These are phyloP conservation scores for Orchestia grillus DNA, from an alignment of 1,140 invertebrate genomes.

Conservation along the genomic window DNA sequence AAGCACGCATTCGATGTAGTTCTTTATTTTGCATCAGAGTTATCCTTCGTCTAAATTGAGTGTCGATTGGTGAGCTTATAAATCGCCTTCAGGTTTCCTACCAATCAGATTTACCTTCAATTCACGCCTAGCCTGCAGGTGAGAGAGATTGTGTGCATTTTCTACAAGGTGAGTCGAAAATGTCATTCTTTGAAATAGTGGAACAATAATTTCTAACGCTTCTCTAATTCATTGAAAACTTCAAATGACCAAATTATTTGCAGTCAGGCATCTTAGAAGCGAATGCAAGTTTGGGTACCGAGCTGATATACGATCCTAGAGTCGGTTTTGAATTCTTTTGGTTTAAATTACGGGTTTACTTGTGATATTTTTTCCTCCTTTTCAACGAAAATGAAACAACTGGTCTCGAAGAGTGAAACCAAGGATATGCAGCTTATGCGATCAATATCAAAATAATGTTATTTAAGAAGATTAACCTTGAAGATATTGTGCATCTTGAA, in stretches of 20 bases:
- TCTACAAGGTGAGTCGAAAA: neutral
- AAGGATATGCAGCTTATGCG: too few relatives aligned
- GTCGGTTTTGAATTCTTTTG: too few relatives aligned
- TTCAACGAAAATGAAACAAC: too few relatives aligned
- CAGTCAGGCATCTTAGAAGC: neutral
- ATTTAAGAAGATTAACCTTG: too few relatives aligned
- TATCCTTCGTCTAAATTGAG: neutral
- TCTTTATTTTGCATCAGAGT: too few relatives aligned
- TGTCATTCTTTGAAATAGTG: neutral
- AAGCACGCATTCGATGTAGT: too few relatives aligned
- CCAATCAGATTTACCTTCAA: neutral
- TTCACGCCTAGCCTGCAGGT: neutral
- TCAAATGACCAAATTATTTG: neutral
- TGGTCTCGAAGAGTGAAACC: too few relatives aligned
- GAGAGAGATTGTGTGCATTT: neutral
- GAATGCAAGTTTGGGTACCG: neutral
- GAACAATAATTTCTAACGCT: neutral
- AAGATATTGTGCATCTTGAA: too few relatives aligned
- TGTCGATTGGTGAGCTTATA: neutral
- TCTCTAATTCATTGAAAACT: neutral
- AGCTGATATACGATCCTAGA: too few relatives aligned
- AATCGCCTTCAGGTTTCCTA: neutral
- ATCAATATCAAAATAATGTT: too few relatives aligned
- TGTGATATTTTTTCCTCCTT: too few relatives aligned
- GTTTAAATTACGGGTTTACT: too few relatives aligned